Evolutionary conservation across 2,888 invertebrate species (phyloP).

Genomic region (Timandra comae): DNA sequence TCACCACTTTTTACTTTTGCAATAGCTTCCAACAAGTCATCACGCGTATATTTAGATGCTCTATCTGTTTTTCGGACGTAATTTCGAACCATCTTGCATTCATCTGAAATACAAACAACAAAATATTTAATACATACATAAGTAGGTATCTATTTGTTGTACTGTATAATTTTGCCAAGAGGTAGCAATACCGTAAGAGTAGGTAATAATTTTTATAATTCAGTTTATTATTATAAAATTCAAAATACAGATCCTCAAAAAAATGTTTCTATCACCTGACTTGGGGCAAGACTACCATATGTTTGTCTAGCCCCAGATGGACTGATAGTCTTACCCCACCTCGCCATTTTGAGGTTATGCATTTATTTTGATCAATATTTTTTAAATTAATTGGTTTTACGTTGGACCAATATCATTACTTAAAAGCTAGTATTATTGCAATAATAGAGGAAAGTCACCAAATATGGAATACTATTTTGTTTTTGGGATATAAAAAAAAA

Average conservation of each 20-base stretch:
- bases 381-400: no score
- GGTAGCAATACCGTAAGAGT: not conserved
- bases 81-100: constrained; percentile 11
- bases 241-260: not conserved
- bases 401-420: no score
- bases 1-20: constrained; percentile 9
- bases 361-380: no score
- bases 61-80: constrained; percentile 9
- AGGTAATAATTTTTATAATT: not conserved
- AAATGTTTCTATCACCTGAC: constrained; percentile 1
- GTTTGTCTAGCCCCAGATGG: constrained; percentile 4
- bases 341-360: no score
- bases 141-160: not conserved
- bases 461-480: no score
- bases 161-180: not conserved
- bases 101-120: constrained; percentile 5
- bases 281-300: constrained; percentile 5
- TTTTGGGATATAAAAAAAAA: no score
- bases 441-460: no score
- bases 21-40: constrained; percentile 12
- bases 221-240: not conserved
- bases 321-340: constrained; percentile 3
- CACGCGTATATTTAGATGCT: constrained; percentile 6
- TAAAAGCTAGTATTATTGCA: no score
- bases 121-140: not conserved